These are phyloP conservation scores for Ammodytes dubius DNA, from an alignment of 2,113 vertebrate species.

Conservation along the genomic window DNA sequence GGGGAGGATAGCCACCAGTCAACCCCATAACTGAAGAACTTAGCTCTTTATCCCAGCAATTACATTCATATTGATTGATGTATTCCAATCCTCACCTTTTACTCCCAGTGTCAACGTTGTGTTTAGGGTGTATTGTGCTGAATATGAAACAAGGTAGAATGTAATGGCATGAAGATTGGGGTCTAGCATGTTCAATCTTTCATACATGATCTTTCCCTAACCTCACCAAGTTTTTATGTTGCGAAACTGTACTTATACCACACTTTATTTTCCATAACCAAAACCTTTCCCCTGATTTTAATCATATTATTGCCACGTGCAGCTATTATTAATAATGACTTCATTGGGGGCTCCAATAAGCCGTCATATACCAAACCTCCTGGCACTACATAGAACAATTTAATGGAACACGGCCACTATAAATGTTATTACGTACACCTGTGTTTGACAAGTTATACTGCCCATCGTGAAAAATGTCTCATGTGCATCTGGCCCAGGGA, in stretches of 20 bases:
- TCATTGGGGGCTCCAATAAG: background rate
- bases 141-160: background rate
- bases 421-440: constrained; percentile 26
- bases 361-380: background rate
- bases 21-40: background rate
- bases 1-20: background rate
- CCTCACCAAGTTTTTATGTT: background rate
- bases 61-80: background rate
- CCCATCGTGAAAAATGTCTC: constrained; percentile 35
- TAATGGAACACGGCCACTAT: background rate
- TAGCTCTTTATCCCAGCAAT: background rate
- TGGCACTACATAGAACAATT: background rate
- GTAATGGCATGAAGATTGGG: background rate
- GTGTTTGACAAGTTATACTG: constrained; percentile 28
- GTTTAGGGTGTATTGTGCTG: background rate
- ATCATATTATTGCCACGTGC: no score
- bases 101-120: background rate
- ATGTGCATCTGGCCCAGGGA: constrained; percentile 21
- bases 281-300: background rate
- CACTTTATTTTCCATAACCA: background rate
- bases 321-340: background rate
- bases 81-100: background rate
- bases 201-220: background rate
- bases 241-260: background rate
- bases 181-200: background rate